These are phyloP conservation scores for Caenorhabditis drosophilae DNA, from an alignment of 2,888 invertebrate genomes.

Conservation along the genomic window DNA sequence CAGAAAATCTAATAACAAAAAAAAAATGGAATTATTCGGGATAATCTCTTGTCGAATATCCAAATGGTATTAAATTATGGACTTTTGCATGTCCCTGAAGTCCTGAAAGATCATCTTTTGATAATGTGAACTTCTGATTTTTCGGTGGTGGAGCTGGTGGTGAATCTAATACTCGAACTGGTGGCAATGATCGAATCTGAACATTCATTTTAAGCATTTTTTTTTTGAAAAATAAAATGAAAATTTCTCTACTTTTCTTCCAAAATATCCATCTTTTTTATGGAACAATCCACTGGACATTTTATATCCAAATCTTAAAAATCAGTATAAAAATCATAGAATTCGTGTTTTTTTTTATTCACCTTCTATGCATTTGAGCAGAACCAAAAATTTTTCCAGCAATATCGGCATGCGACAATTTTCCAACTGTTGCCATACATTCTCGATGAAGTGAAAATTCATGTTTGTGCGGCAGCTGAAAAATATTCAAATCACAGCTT, in stretches of 20 bases:
- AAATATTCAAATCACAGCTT: neutral
- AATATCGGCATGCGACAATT: conserved; percentile 64
- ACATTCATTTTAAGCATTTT: neutral
- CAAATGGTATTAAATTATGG: conserved; percentile 56
- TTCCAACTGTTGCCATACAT: conserved; percentile 68
- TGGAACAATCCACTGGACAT: conserved; percentile 66
- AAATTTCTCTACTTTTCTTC: conserved; percentile 44
- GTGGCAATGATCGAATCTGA: conserved; percentile 60
- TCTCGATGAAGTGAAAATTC: conserved; percentile 64
- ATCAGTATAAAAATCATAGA: neutral
- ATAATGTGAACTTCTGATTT: conserved; percentile 57
- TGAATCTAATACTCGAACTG: conserved; percentile 59
- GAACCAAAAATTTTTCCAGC: conserved; percentile 63
- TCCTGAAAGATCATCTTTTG: conserved; percentile 54
- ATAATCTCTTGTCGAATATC: conserved; percentile 53
- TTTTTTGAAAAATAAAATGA: neutral
- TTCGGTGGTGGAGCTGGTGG: conserved; percentile 50
- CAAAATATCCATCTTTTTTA: conserved; percentile 67
- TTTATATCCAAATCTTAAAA: conserved; percentile 63
- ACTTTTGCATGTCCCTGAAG: conserved; percentile 57
- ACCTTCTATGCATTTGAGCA: conserved; percentile 66
- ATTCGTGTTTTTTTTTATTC: neutral
- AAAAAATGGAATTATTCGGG: neutral
- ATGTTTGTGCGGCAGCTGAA: conserved; percentile 62
- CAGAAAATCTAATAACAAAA: neutral